Evolutionary conservation across 2,888 invertebrate genomes (phyloP).

Genomic region (Deroplatys truncata): DNA sequence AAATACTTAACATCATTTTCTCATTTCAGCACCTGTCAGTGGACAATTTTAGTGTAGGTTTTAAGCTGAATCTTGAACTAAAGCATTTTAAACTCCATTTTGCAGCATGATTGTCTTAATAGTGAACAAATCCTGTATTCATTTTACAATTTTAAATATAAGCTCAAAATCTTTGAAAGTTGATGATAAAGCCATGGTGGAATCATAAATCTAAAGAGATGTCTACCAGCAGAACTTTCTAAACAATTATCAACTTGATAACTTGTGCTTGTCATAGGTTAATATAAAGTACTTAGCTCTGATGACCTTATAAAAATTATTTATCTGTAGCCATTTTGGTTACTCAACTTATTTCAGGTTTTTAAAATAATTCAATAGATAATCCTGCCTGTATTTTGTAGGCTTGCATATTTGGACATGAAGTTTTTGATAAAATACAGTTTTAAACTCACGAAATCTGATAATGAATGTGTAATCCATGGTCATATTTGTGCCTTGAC

Average conservation of each 20-base stretch:
- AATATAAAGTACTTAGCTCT: background rate
- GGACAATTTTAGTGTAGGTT: background rate
- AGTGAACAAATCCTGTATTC: background rate
- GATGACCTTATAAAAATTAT: background rate
- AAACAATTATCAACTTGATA: background rate
- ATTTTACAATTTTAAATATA: background rate
- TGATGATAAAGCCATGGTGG: background rate
- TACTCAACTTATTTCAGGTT: background rate
- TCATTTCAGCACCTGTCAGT: background rate
- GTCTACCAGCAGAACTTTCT: slow-evolving; percentile 28
- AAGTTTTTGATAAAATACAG: background rate
- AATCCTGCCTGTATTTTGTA: background rate
- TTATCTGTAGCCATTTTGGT: background rate
- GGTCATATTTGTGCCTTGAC: background rate
- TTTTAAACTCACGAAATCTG: background rate
- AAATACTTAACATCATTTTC: background rate
- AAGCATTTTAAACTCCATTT: background rate
- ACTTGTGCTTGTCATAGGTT: background rate
- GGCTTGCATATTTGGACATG: background rate
- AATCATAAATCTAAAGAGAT: background rate
- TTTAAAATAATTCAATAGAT: background rate
- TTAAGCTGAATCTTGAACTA: background rate
- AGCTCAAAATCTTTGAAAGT: background rate
- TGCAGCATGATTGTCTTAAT: background rate
- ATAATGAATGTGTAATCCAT: background rate